A percentile compares a stretch with the other conserved stretches of the same genome.
Conservation (phyloP, 1,140 invertebrate genomes). For the Ruditapes philippinarum region DNA sequence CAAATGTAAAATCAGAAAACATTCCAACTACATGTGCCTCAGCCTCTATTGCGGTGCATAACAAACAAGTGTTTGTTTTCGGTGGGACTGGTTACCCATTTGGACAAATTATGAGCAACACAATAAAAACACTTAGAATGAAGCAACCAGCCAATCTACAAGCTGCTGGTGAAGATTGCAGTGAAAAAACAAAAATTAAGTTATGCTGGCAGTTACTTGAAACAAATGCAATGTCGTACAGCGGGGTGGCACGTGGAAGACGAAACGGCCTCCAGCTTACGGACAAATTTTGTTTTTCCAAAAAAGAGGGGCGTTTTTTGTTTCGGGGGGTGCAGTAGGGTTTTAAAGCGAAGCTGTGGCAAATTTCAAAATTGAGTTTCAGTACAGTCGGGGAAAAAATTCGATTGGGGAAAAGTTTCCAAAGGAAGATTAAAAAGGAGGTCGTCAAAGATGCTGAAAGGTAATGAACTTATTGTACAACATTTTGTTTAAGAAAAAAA, state of each 20-base stretch:
- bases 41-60: constrained; percentile 51
- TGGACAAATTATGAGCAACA: constrained; percentile 72
- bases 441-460: constrained; percentile 61
- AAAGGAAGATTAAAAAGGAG: constrained; percentile 73
- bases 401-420: constrained; percentile 62
- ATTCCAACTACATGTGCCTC: constrained; percentile 70
- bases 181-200: not conserved
- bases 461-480: too few species aligned
- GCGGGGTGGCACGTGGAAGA: constrained; percentile 46
- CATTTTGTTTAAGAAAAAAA: too few species aligned
- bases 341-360: constrained; percentile 72
- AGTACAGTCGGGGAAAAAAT: constrained; percentile 70
- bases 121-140: constrained; percentile 57
- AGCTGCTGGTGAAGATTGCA: constrained; percentile 39
- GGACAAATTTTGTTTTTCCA: constrained; percentile 73
- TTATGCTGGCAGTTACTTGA: constrained; percentile 65
- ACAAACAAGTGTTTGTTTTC: constrained; percentile 69
- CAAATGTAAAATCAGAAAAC: constrained; percentile 40
- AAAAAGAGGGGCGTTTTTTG: constrained; percentile 63
- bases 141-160: not conserved
- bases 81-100: constrained; percentile 74
- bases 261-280: constrained; percentile 63
- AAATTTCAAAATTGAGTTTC: constrained; percentile 65
- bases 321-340: constrained; percentile 73
- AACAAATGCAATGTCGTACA: constrained; percentile 67